Base-by-base conservation (phyloP, 1,140 invertebrate genomes). In the Tetragnatha versicolor region DNA sequence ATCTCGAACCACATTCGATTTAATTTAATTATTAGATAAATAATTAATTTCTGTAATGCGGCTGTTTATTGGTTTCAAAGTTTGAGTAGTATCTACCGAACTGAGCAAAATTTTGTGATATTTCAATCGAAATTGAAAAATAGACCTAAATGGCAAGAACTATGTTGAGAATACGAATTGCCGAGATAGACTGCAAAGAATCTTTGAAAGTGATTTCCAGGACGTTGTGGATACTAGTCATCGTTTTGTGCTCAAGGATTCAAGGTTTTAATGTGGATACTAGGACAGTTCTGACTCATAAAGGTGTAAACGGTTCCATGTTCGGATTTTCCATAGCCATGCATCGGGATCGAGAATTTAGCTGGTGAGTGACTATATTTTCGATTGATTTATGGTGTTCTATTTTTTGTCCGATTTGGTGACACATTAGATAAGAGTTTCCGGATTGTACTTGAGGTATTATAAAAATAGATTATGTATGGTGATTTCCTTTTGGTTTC, bases 301-400 rank as follows among this genome's bases (percentile, higher is more conserved):
- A 82, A 45, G 84, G 86, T 0, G 80, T 83, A 3, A 65, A 75
- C 12, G 85, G 83, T n/a, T 85, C 86, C 68, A 86, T 87, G 81
- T 89, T 88, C 81, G 88, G 88, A 17, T 89, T 84, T 81, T 84
- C 88, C 4, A 83, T 89, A 27, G 85, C 87, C 2, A 84, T 87
- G 68, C 86, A 88, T 82, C 82, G 85, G 61, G 86, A 87, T 73
- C 83, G 85, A 37, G 82, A 83, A 2, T 83, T 83, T 7, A 83
- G 83, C 65, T 87, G 85, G 87, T 87, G 82, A 87, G 86, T 84
- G 82, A 27, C 33, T 66, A 47, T 37, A 2, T 39, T 39, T 27
- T 63, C 25, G 2, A 2, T 2, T 39, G 2, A 12, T 60, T n/a
- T n/a, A n/a, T n/a, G n/a, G n/a, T n/a, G n/a, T n/a, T n/a, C n/a